phyloP scores from a whole-genome alignment of 2,888 invertebrate genomes.

The Thalpophila matura region DNA sequence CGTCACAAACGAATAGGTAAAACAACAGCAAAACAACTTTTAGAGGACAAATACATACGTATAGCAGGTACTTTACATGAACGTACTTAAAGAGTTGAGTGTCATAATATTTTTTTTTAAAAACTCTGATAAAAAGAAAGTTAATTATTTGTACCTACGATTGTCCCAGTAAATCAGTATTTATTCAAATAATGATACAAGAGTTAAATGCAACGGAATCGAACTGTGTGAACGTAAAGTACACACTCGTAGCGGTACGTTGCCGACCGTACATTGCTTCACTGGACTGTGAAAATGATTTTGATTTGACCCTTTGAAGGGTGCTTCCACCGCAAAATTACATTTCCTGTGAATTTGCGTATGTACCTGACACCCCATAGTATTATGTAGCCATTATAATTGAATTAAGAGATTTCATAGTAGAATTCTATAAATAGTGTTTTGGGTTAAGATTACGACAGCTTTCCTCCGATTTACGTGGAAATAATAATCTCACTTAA shows the following conservation, averaged over 20 bases:
- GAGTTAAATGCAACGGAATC: conserved; percentile 11
- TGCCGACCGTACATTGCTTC: conserved; percentile 79
- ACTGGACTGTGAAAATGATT: conserved; percentile 90
- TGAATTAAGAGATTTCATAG: conserved; percentile 60
- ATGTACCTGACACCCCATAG: conserved; percentile 76
- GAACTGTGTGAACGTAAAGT: conserved; percentile 21
- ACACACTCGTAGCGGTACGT: conserved; percentile 26
- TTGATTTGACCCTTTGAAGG: conserved; percentile 90
- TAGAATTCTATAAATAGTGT: neutral
- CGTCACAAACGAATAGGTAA: too few relatives aligned
- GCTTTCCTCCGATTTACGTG: neutral
- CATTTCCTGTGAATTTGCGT: conserved; percentile 84
- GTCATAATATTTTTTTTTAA: neutral
- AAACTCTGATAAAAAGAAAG: neutral
- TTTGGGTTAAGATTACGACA: neutral
- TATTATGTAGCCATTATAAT: conserved; percentile 68
- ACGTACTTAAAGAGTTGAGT: too few relatives aligned
- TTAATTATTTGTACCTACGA: neutral
- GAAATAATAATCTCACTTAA: conserved; percentile 9
- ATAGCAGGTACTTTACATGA: too few relatives aligned
- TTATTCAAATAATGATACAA: neutral
- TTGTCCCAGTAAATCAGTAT: neutral
- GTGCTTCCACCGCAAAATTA: conserved; percentile 88
- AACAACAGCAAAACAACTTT: too few relatives aligned
- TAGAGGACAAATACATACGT: too few relatives aligned